These are phyloP conservation scores for Pyrrhura leucotis DNA, from an alignment of 2,797 vertebrate genomes.

Conservation along the genomic window DNA sequence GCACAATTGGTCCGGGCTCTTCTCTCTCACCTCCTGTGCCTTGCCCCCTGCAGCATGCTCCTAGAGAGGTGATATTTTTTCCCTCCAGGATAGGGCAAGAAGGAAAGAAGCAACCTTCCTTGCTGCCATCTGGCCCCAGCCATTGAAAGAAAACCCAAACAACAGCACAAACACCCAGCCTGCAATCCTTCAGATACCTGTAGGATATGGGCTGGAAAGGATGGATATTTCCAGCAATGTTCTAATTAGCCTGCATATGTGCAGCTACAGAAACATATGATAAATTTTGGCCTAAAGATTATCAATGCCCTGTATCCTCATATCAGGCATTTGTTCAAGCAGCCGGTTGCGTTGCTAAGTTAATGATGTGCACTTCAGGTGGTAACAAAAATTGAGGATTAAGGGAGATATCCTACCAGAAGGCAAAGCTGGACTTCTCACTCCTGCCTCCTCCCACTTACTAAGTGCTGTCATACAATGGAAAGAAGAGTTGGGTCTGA, in stretches of 20 bases:
- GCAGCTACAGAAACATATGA: neutral
- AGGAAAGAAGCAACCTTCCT: neutral
- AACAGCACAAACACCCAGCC: neutral
- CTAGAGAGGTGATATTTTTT: neutral
- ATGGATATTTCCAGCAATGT: neutral
- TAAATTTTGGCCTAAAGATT: neutral
- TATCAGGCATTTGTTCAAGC: neutral
- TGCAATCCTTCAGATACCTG: neutral
- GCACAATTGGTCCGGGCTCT: neutral
- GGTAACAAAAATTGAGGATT: neutral
- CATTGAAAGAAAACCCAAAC: neutral
- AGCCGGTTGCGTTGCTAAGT: neutral
- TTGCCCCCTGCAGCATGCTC: rapidly evolving
- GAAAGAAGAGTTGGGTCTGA: neutral
- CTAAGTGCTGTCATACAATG: neutral
- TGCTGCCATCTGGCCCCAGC: neutral
- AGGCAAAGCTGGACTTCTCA: neutral
- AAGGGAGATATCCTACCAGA: neutral
- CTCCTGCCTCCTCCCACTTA: neutral
- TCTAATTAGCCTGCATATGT: neutral
- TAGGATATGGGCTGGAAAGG: neutral
- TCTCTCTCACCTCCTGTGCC: neutral
- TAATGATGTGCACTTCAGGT: neutral
- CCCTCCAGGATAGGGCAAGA: neutral
- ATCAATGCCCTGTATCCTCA: neutral